phyloP scores from a whole-genome alignment of 2,888 invertebrate species.

The Lamproptera curius region DNA sequence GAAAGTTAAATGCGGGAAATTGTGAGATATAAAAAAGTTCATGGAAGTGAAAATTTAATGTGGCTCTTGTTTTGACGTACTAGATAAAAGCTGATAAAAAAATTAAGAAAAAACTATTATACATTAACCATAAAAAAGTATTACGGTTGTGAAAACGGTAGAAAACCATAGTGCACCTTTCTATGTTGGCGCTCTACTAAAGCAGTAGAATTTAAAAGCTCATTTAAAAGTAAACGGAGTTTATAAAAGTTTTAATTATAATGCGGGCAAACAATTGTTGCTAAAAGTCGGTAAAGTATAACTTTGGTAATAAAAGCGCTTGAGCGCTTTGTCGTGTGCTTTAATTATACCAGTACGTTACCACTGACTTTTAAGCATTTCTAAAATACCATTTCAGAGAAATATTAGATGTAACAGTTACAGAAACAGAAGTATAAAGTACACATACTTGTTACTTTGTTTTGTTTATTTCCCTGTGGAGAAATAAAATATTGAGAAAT shows the following conservation, averaged over 20 bases:
- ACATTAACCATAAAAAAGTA: no score
- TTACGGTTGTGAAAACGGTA: no score
- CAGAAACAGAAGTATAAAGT: neutral
- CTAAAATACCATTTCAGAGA: neutral
- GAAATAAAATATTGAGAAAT: no score
- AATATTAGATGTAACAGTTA: neutral
- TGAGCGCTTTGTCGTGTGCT: conserved; percentile 1
- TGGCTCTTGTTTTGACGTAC: no score
- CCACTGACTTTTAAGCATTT: no score
- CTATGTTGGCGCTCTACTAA: conserved; percentile 16
- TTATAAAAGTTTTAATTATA: conserved; percentile 20
- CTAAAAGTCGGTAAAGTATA: conserved; percentile 12
- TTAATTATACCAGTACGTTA: neutral
- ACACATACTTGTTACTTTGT: neutral
- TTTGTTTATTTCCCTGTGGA: no score
- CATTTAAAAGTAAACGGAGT: conserved; percentile 18
- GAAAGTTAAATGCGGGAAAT: no score
- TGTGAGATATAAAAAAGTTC: no score
- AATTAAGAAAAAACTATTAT: no score
- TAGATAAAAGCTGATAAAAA: no score
- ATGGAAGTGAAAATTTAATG: no score
- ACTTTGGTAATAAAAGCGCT: conserved; percentile 14
- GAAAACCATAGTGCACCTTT: conserved; percentile 14
- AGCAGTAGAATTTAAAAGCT: conserved; percentile 20
- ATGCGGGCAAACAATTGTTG: conserved; percentile 19